Evolutionary conservation across 2,797 vertebrate genomes (phyloP).

Genomic region (Coluber constrictor): DNA sequence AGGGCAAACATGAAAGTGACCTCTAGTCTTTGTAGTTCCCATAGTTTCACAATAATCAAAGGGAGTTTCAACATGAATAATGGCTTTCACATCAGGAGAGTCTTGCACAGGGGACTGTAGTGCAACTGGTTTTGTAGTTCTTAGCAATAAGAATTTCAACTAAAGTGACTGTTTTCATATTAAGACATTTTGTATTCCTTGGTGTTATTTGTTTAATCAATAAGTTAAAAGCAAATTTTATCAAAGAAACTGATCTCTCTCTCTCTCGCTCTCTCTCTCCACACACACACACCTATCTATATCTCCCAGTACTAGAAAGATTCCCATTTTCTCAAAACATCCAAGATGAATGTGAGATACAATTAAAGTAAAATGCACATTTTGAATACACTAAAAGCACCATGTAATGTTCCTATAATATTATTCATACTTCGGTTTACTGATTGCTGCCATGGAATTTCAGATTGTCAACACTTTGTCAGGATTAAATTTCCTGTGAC

Average conservation of each 20-base stretch:
- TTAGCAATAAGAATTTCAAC: neutral
- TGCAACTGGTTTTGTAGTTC: neutral
- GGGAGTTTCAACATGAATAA: conserved; percentile 3
- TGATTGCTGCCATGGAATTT: neutral
- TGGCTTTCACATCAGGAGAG: neutral
- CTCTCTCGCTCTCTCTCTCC: neutral
- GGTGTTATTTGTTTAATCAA: neutral
- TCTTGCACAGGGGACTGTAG: neutral
- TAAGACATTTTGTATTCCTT: neutral
- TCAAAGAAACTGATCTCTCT: neutral
- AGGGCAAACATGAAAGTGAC: neutral
- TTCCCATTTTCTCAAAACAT: neutral
- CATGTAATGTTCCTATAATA: neutral
- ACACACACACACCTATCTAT: neutral
- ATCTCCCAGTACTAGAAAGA: neutral
- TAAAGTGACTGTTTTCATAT: neutral
- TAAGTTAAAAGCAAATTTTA: neutral
- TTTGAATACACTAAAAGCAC: neutral
- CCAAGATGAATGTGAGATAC: neutral
- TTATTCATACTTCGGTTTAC: neutral
- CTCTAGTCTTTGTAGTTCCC: neutral
- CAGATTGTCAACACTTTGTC: neutral
- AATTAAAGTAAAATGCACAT: neutral
- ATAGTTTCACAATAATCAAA: conserved; percentile 13
- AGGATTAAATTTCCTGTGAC: neutral